Evolutionary conservation across 2,888 invertebrate genomes (phyloP).

Genomic region (Pinctada fucata): DNA sequence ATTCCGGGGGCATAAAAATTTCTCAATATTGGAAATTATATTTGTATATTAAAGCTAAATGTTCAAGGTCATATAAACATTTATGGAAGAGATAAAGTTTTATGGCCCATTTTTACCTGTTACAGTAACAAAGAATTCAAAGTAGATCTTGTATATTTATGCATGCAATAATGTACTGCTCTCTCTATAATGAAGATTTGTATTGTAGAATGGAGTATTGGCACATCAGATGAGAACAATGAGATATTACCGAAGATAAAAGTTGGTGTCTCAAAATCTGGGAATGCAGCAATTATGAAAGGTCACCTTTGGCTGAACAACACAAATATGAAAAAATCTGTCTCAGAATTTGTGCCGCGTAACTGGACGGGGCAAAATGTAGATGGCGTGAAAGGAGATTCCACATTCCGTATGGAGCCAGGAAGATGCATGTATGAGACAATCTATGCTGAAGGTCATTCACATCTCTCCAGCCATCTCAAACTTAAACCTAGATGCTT

Average conservation of each 20-base stretch:
- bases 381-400: conserved; percentile 13
- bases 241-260: conserved; percentile 55
- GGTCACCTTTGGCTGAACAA: conserved; percentile 49
- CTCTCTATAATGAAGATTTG: neutral
- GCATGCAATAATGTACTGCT: too few relatives aligned
- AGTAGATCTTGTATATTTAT: too few relatives aligned
- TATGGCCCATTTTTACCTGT: too few relatives aligned
- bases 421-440: conserved; percentile 54
- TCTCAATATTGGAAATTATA: too few relatives aligned
- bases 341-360: conserved; percentile 42
- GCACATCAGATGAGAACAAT: conserved; percentile 30
- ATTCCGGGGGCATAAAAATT: too few relatives aligned
- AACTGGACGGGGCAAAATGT: conserved; percentile 40
- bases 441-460: conserved; percentile 48
- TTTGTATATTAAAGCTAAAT: too few relatives aligned
- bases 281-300: conserved; percentile 46
- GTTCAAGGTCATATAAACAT: too few relatives aligned
- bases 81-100: too few relatives aligned
- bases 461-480: conserved; percentile 50
- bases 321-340: conserved; percentile 39
- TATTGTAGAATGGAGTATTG: conserved; percentile 56
- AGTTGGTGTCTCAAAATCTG: conserved; percentile 42
- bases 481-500: conserved; percentile 46
- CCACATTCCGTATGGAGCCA: conserved; percentile 53
- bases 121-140: too few relatives aligned